Conservation (phyloP, 1,140 invertebrate genomes). For the Platorchestia sp. region DNA sequence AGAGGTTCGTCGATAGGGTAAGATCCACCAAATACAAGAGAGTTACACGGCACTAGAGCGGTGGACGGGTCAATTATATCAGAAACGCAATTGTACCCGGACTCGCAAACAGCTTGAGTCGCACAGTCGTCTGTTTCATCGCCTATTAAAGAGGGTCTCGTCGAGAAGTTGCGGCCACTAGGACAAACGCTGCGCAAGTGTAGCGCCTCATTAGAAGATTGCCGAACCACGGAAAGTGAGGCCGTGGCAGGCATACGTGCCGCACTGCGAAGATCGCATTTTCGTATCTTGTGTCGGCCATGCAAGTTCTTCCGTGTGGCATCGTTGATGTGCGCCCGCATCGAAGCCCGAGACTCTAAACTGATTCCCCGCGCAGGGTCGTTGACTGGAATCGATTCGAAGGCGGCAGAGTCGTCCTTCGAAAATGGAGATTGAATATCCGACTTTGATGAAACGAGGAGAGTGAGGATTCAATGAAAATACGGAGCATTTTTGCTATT, state of each 20-base stretch:
- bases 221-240: background rate
- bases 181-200: background rate
- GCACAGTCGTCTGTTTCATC: background rate
- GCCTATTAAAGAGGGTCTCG: background rate
- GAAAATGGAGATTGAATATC: background rate
- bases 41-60: constrained; percentile 59
- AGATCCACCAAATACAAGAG: constrained; percentile 84
- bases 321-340: constrained; percentile 41
- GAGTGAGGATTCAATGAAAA: background rate
- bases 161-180: background rate
- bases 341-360: background rate
- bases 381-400: background rate
- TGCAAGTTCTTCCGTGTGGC: background rate
- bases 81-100: background rate
- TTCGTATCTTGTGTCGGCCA: background rate
- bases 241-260: background rate
- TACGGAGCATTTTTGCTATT: background rate
- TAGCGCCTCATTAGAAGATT: background rate
- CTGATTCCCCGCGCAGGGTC: background rate
- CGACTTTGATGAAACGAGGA: background rate
- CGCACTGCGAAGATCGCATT: background rate
- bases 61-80: background rate
- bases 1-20: constrained; percentile 73
- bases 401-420: background rate
- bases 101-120: background rate